Conservation (phyloP, 1,140 invertebrate genomes). For the Drosophila ogumai region DNA sequence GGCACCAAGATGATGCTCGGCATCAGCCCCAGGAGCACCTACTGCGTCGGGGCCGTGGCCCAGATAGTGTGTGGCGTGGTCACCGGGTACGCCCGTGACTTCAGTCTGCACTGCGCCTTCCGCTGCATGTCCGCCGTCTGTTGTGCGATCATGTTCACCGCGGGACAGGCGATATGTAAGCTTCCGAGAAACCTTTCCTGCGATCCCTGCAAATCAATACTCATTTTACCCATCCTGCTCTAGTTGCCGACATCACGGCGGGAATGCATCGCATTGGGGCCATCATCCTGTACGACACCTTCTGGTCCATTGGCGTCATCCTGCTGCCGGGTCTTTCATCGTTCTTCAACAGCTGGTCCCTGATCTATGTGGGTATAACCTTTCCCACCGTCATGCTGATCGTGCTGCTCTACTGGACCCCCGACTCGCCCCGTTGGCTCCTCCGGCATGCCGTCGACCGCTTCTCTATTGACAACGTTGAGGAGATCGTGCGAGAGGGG, state of each 20-base stretch:
- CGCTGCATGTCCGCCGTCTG: conserved; percentile 83
- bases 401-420: conserved; percentile 84
- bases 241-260: conserved; percentile 83
- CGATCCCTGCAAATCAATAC: background rate
- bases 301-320: conserved; percentile 85
- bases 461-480: conserved; percentile 65
- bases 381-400: conserved; percentile 84
- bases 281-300: conserved; percentile 85
- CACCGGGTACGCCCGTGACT: conserved; percentile 80
- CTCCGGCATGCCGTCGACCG: conserved; percentile 70
- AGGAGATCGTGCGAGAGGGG: conserved; percentile 77
- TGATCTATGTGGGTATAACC: conserved; percentile 85
- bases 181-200: background rate
- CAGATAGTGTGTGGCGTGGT: conserved; percentile 82
- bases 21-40: conserved; percentile 81
- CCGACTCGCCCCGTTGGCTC: conserved; percentile 85
- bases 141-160: conserved; percentile 83
- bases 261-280: conserved; percentile 83
- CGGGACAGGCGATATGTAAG: conserved; percentile 81
- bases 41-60: conserved; percentile 79
- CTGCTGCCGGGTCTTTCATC: conserved; percentile 82
- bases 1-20: conserved; percentile 84
- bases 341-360: conserved; percentile 83
- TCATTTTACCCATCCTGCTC: background rate
- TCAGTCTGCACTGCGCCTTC: conserved; percentile 82